Percentiles rank a stretch among this genome's conserved stretches.
phyloP scores from a whole-genome alignment of 2,113 vertebrate species.

The Charina bottae region DNA sequence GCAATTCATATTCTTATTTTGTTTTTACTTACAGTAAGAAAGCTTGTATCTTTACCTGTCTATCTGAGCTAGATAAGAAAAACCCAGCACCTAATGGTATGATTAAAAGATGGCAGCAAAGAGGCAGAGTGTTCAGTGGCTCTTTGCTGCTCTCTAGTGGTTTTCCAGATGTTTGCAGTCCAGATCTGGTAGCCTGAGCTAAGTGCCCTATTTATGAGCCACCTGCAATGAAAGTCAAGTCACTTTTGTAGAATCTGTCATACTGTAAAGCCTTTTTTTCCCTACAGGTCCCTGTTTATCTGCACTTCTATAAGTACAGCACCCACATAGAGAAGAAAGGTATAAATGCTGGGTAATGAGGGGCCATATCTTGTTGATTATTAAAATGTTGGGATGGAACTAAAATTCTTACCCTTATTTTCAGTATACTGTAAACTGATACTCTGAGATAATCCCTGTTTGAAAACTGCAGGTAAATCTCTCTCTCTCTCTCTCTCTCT shows the following conservation, averaged over 20 bases:
- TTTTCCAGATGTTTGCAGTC: background rate
- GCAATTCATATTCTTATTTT: slow-evolving; percentile 6
- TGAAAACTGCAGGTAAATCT: too few species aligned
- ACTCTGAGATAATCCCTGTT: too few species aligned
- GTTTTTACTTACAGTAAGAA: background rate
- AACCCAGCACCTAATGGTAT: background rate
- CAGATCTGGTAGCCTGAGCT: background rate
- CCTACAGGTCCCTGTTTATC: too few species aligned
- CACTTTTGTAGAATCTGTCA: background rate
- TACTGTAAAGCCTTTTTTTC: too few species aligned
- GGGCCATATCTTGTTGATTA: too few species aligned
- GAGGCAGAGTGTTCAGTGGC: background rate
- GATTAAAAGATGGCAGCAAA: background rate
- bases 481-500: too few species aligned
- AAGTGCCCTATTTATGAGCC: background rate
- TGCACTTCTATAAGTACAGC: too few species aligned
- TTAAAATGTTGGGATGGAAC: too few species aligned
- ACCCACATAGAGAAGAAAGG: too few species aligned
- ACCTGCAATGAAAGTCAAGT: background rate
- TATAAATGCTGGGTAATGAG: too few species aligned
- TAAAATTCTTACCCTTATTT: too few species aligned
- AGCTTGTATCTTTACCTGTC: background rate
- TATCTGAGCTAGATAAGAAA: background rate
- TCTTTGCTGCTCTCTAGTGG: background rate
- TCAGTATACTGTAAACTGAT: too few species aligned